Percentiles rank a stretch among this genome's conserved stretches.
Conservation (phyloP, 2,888 invertebrate species). For the Labia minor region DNA sequence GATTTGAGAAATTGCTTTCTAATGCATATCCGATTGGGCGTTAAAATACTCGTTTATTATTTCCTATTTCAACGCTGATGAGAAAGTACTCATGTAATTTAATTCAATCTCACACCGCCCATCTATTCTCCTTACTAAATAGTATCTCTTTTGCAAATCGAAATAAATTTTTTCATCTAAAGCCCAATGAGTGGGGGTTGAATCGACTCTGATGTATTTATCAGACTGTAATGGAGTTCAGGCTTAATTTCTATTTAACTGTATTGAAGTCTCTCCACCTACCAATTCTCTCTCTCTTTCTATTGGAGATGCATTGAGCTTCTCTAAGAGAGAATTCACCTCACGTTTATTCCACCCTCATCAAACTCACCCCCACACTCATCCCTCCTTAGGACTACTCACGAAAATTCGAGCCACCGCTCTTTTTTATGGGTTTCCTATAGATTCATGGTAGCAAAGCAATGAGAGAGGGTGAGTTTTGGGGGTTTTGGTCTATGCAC, state of each 20-base stretch:
- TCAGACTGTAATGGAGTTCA: background rate
- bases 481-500: background rate
- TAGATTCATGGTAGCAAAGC: background rate
- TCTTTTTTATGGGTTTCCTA: background rate
- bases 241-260: background rate
- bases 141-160: too few relatives aligned
- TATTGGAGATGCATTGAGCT: background rate
- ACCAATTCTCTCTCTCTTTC: background rate
- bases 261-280: background rate
- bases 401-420: background rate
- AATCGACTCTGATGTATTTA: background rate
- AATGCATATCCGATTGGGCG: too few relatives aligned
- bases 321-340: background rate
- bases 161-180: background rate
- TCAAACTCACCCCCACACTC: background rate
- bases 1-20: too few relatives aligned
- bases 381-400: background rate
- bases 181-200: background rate
- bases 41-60: too few relatives aligned
- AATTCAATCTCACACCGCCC: too few relatives aligned
- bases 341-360: background rate
- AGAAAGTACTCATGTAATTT: too few relatives aligned
- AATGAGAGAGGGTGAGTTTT: background rate
- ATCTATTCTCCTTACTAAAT: too few relatives aligned
- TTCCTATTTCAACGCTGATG: too few relatives aligned